Conservation (phyloP, 2,888 invertebrate genomes). For the Elysia crispata region DNA sequence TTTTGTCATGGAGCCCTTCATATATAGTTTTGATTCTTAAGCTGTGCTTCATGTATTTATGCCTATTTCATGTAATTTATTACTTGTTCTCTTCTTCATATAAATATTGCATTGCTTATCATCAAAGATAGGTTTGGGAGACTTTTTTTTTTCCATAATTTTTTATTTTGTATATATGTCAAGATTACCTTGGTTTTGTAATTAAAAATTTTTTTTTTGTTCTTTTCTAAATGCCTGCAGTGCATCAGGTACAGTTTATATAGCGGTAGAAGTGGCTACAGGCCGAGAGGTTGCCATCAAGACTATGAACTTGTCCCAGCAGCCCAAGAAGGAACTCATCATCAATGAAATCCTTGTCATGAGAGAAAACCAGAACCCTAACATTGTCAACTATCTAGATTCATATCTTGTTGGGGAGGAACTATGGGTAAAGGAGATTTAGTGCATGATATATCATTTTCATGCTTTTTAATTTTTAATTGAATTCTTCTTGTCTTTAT, state of each 20-base stretch:
- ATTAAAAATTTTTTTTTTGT: too few relatives aligned
- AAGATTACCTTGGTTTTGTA: too few relatives aligned
- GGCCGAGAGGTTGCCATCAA: conserved; percentile 99
- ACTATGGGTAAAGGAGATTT: conserved; percentile 81
- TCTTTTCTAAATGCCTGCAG: not conserved
- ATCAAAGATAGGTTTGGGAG: too few relatives aligned
- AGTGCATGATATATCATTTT: not conserved
- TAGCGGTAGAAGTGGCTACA: conserved; percentile 97
- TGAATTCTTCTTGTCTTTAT: not conserved
- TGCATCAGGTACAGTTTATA: conserved; percentile 90
- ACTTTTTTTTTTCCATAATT: too few relatives aligned
- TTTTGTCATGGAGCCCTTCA: too few relatives aligned
- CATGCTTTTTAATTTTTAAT: not conserved
- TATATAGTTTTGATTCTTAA: too few relatives aligned
- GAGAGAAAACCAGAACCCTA: conserved; percentile 99
- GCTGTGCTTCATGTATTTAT: too few relatives aligned
- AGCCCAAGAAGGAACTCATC: conserved; percentile 99
- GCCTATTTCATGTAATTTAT: too few relatives aligned
- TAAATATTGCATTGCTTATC: too few relatives aligned
- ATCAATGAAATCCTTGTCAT: conserved; percentile 99
- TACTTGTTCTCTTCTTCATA: too few relatives aligned
- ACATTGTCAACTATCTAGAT: conserved; percentile 99
- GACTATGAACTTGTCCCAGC: conserved; percentile 98
- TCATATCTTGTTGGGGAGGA: conserved; percentile 96
- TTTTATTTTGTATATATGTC: too few relatives aligned